Evolutionary conservation across 2,797 vertebrate species (phyloP).

Genomic region (Carduelis carduelis): DNA sequence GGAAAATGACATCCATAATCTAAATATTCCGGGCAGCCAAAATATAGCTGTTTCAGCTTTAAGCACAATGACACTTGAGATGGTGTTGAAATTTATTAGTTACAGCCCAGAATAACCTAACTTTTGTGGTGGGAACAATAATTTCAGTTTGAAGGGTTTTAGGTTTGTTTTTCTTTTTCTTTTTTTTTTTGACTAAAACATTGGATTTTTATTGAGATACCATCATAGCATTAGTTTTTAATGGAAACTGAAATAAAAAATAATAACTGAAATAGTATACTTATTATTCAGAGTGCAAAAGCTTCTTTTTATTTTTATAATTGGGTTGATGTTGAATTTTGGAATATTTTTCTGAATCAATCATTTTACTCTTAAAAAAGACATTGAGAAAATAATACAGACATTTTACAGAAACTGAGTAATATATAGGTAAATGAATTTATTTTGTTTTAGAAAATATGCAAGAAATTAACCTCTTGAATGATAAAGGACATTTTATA

Average conservation of each 20-base stretch:
- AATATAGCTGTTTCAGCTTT: neutral
- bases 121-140: neutral
- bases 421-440: neutral
- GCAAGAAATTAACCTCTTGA: neutral
- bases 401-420: neutral
- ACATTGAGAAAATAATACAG: neutral
- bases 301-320: neutral
- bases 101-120: neutral
- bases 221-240: neutral
- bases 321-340: neutral
- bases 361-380: neutral
- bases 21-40: neutral
- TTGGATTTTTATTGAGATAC: neutral
- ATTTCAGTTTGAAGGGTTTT: neutral
- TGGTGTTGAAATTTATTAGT: accelerated
- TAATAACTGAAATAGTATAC: neutral
- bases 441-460: neutral
- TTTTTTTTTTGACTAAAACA: neutral
- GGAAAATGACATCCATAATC: neutral
- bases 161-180: neutral
- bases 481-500: neutral
- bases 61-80: neutral
- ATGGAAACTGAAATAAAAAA: neutral
- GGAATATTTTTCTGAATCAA: neutral
- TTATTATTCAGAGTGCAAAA: neutral